A percentile compares a stretch with the other conserved stretches of the same genome.
phyloP scores from a whole-genome alignment of 2,797 vertebrate genomes.

The Pangasius macronema region DNA sequence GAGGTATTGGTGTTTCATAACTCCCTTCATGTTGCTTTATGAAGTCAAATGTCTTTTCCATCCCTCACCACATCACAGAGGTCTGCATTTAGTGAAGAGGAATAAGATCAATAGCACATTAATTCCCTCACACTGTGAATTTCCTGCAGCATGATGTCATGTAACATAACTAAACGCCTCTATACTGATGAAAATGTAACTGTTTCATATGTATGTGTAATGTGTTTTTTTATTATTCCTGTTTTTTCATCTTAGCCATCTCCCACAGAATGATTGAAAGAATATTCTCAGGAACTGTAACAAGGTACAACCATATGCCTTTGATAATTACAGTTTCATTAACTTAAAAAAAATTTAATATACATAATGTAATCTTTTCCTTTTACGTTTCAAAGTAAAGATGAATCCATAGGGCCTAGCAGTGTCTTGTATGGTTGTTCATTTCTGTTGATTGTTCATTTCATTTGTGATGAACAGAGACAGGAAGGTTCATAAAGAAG shows the following conservation, averaged over 20 bases:
- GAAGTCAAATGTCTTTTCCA: constrained; percentile 17
- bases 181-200: constrained; percentile 29
- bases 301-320: constrained; percentile 74
- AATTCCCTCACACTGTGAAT: constrained; percentile 51
- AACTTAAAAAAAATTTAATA: neutral
- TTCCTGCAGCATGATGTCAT: constrained; percentile 64
- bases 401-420: neutral
- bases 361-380: neutral
- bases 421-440: neutral
- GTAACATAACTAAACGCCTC: constrained; percentile 37
- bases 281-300: constrained; percentile 95
- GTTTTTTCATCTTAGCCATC: constrained; percentile 77
- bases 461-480: constrained; percentile 71
- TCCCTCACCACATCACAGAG: constrained; percentile 59
- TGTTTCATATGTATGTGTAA: constrained; percentile 10
- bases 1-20: constrained; percentile 5
- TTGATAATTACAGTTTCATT: neutral
- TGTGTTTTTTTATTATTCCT: neutral
- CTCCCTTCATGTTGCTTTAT: neutral
- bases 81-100: constrained; percentile 64
- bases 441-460: too few species aligned
- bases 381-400: neutral
- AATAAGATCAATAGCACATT: constrained; percentile 67
- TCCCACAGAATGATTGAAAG: constrained; percentile 90
- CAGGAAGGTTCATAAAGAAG: constrained; percentile 79